Evolutionary conservation across 2,888 invertebrate genomes (phyloP).

Genomic region (Andrena camellia): DNA sequence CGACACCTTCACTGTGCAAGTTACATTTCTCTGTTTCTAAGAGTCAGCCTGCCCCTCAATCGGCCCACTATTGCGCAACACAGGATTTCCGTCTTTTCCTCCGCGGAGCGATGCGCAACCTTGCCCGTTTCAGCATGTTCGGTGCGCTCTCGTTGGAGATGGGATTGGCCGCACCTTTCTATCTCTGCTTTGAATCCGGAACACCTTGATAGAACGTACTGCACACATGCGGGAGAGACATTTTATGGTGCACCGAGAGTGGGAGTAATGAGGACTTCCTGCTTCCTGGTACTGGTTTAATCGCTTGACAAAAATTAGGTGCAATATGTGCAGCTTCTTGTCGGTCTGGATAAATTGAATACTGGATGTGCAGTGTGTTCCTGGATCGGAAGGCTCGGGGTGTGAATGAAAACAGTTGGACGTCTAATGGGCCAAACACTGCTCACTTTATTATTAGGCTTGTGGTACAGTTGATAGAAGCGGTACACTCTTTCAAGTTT

Average conservation of each 20-base stretch:
- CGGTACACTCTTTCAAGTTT: too few species aligned
- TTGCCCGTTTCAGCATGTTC: background rate
- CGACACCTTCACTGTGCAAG: constrained; percentile 66
- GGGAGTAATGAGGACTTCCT: constrained; percentile 24
- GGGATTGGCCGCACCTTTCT: constrained; percentile 3
- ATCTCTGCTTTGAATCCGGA: background rate
- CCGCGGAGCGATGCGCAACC: background rate
- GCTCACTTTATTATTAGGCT: too few species aligned
- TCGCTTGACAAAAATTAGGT: background rate
- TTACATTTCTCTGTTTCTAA: constrained; percentile 38
- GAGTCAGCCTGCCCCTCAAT: background rate
- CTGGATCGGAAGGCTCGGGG: too few species aligned
- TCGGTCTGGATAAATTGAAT: background rate
- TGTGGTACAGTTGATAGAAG: too few species aligned
- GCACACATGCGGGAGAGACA: background rate
- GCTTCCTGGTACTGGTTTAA: constrained; percentile 25
- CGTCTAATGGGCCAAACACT: too few species aligned
- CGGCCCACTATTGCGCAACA: constrained; percentile 45
- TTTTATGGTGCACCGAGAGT: background rate
- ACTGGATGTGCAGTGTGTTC: too few species aligned
- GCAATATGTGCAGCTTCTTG: background rate
- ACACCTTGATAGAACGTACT: background rate
- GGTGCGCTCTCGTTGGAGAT: constrained; percentile 2
- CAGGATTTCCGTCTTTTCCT: constrained; percentile 38
- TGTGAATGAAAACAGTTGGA: too few species aligned